Evolutionary conservation across 2,888 invertebrate genomes (phyloP), one percentile per base, ranked within the genome.

Genomic region (Platypus cylindrus): DNA sequence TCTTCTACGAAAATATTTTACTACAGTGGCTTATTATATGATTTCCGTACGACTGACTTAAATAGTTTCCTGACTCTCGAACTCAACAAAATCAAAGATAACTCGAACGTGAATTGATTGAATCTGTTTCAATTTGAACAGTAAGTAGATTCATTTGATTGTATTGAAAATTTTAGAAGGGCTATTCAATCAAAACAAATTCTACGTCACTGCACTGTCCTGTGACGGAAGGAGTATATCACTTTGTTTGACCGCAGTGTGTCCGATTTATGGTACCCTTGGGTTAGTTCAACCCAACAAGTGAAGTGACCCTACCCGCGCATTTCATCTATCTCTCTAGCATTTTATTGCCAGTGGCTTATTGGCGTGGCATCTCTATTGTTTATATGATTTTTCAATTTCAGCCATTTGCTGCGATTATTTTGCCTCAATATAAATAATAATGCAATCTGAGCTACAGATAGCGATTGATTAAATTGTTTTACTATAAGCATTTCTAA

Each of bases 141-240:
- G n/a, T n/a, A n/a, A n/a, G n/a, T n/a, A n/a, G n/a, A n/a, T n/a
- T n/a, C n/a, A n/a, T n/a, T n/a, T n/a, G n/a, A n/a, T n/a, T n/a
- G n/a, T n/a, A n/a, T n/a, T n/a, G n/a, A n/a, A n/a, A n/a, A n/a
- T n/a, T n/a, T n/a, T n/a, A n/a, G n/a, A n/a, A n/a, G n/a, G n/a
- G n/a, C n/a, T n/a, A n/a, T n/a, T n/a, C n/a, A n/a, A n/a, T n/a
- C n/a, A n/a, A n/a, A n/a, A n/a, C n/a, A n/a, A n/a, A n/a, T n/a
- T 27, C 27, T 32, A 40, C 40, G 40, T 27, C 40, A 34, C 40
- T 40, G 40, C 34, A 25, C 13, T 34, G 53, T 53, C 53, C 53
- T 56, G 58, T 59, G 58, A 58, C 60, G 59, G 60, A 59, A 60
- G 56, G 56, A 55, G 58, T 60, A 58, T 58, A 59, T 59, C 59